Conservation (phyloP, 2,113 vertebrate genomes). For the Falco punctatus region DNA sequence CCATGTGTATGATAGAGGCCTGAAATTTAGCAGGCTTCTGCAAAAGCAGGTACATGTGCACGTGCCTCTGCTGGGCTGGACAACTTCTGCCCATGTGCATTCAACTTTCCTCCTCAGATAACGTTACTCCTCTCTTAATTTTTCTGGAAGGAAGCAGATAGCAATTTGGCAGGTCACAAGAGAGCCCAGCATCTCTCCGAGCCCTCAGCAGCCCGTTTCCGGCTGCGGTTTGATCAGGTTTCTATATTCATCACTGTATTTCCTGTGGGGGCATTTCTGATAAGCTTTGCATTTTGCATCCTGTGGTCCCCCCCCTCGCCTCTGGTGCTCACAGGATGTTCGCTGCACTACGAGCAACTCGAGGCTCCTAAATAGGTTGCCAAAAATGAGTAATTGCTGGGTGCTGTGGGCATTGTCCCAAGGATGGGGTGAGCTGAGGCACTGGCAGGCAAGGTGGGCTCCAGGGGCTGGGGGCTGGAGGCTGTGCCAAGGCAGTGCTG, state of each 20-base stretch:
- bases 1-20: background rate
- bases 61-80: rapidly evolving
- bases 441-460: background rate
- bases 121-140: background rate
- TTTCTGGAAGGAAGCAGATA: constrained; percentile 34
- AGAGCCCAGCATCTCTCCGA: background rate
- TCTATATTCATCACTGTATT: constrained; percentile 21
- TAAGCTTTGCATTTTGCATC: constrained; percentile 45
- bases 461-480: background rate
- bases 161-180: constrained; percentile 36
- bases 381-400: background rate
- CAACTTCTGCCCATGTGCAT: background rate
- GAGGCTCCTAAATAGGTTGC: background rate
- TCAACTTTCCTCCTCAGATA: background rate
- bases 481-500: background rate
- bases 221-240: constrained; percentile 13
- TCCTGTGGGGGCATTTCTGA: constrained; percentile 56
- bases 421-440: background rate
- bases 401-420: background rate
- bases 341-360: background rate
- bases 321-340: constrained; percentile 41
- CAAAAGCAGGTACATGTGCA: background rate
- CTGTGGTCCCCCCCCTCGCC: constrained; percentile 2
- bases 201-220: constrained; percentile 24
- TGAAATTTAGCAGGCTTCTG: background rate